Evolutionary conservation across 2,888 invertebrate genomes (phyloP), one percentile per base, ranked within the genome.

Genomic region (Epirrita christyi): DNA sequence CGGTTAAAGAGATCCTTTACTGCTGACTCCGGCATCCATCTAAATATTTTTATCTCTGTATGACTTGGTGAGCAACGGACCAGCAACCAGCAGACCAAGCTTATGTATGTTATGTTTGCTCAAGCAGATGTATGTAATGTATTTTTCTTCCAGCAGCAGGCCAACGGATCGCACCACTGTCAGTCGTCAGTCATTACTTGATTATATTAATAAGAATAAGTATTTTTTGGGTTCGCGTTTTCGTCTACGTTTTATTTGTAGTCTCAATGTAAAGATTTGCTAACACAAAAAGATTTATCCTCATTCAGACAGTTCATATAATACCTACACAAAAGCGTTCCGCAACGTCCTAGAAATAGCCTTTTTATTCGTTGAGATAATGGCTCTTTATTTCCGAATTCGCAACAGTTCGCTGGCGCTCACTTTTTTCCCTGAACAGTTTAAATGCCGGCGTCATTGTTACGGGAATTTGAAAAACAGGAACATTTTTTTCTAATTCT

Each of bases 381-480:
- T 61, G 43, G 50, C 43, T 29, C 48, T 61, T 56, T 61, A 56
- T 56, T 61, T 61, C 43, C 46, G 60, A 61, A 60, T 61, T 56
- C 11, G 27, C 42, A 53, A 61, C 56, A 53, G 56, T 61, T 53
- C 56, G 46, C 46, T 61, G 50, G 42, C 54, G 59, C 37, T 46
- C 41, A 48, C 48, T 49, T 55, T 55, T 49, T 14, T 36, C 28
- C 13, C 40, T 27, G 40, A 8, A 13, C 47, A n/a, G 29, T 40
- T 49, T n/a, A 49, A 41, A 28, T 48, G 10, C 32, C 38, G 15
- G 40, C 36, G 13, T 36, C 54, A 49, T 58, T 58, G 53, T 53
- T 44, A 50, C 29, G n/a, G 27, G 49, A 14, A 45, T 49, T 53
- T 45, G 28, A 40, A 58, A 50, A 59, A 46, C 46, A 46, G 49